Percentiles rank a stretch among this genome's conserved stretches.
Conservation (phyloP, 1,140 invertebrate genomes). For the Drosophila lowei region DNA sequence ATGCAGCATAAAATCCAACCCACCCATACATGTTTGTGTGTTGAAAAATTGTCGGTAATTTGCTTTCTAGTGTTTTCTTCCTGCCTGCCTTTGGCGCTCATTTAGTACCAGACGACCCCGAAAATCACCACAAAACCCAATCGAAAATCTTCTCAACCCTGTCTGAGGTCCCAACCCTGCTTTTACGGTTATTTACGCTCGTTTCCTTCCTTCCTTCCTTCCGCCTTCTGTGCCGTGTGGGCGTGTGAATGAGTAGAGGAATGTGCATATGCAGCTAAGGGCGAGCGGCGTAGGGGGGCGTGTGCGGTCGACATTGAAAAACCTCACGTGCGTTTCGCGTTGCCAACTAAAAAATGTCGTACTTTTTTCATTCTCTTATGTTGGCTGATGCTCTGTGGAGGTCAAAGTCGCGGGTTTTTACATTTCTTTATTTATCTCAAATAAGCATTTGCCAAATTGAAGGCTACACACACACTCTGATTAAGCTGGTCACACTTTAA, state of each 20-base stretch:
- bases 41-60: conserved; percentile 65
- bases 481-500: conserved; percentile 35
- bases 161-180: not conserved
- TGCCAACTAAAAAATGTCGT: conserved; percentile 49
- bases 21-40: not conserved
- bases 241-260: conserved; percentile 20
- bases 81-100: conserved; percentile 56
- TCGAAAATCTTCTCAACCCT: conserved; percentile 17
- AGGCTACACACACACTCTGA: not conserved
- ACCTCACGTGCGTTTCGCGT: conserved; percentile 66
- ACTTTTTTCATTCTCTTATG: conserved; percentile 23
- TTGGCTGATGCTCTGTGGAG: conserved; percentile 30
- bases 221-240: conserved; percentile 16
- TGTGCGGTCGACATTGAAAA: conserved; percentile 54
- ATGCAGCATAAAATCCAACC: conserved; percentile 26
- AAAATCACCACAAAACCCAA: conserved; percentile 21
- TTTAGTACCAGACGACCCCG: conserved; percentile 36
- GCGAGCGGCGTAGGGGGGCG: not conserved
- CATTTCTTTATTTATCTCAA: conserved; percentile 35
- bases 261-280: no score
- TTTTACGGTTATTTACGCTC: conserved; percentile 28
- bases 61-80: conserved; percentile 66
- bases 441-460: conserved; percentile 18
- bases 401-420: conserved; percentile 36
- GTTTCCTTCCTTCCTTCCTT: conserved; percentile 58